These are phyloP conservation scores for Thymelicus sylvestris DNA, from an alignment of 2,888 invertebrate species.

Conservation along the genomic window DNA sequence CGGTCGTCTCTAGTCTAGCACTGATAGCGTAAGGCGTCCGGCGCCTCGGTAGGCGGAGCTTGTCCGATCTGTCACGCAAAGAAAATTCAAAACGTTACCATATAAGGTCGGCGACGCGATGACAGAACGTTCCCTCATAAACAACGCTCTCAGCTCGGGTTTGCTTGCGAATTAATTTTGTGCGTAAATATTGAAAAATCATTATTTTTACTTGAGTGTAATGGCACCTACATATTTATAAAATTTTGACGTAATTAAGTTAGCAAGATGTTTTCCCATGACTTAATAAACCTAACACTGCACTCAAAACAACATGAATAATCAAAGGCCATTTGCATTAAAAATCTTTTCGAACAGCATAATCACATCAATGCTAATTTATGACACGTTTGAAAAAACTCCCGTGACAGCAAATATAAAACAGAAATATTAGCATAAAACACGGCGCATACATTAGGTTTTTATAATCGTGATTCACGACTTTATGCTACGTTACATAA, in stretches of 20 bases:
- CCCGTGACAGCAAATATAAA: conserved; percentile 39
- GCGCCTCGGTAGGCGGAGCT: too few species aligned
- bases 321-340: conserved; percentile 31
- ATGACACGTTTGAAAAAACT: conserved; percentile 31
- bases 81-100: too few species aligned
- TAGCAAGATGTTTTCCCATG: neutral
- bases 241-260: neutral
- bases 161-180: too few species aligned
- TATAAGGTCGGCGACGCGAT: too few species aligned
- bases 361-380: conserved; percentile 37
- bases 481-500: conserved; percentile 41
- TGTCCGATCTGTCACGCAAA: too few species aligned
- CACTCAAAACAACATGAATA: conserved; percentile 36
- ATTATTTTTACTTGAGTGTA: too few species aligned
- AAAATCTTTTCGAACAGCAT: conserved; percentile 26
- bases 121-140: too few species aligned
- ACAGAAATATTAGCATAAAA: conserved; percentile 45
- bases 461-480: conserved; percentile 46
- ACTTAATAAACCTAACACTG: conserved; percentile 23
- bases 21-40: too few species aligned
- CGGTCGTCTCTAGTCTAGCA: too few species aligned
- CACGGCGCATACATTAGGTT: conserved; percentile 46
- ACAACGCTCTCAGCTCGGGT: too few species aligned
- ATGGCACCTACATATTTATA: too few species aligned
- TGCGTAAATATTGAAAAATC: too few species aligned